Conservation (phyloP, 2,888 invertebrate species). For the Hymenopus coronatus region DNA sequence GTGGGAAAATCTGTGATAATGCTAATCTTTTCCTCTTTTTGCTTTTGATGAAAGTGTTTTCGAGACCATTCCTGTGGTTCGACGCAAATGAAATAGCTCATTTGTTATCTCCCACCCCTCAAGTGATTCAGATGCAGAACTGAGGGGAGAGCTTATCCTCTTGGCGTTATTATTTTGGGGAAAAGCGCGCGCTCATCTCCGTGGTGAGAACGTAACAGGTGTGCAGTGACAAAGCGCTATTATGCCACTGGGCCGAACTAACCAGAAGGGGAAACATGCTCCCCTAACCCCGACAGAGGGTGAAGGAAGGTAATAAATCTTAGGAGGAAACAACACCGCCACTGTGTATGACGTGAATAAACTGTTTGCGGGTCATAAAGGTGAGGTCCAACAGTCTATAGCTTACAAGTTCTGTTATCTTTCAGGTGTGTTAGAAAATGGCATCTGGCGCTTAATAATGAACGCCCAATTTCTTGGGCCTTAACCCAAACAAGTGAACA, state of each 20-base stretch:
- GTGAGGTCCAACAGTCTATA: neutral
- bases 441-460: too few species aligned
- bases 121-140: too few species aligned
- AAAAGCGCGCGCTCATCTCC: neutral
- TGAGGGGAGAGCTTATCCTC: too few species aligned
- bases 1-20: too few species aligned
- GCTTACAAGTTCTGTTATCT: neutral
- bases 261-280: neutral
- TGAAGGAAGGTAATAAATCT: constrained; percentile 12
- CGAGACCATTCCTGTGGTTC: neutral
- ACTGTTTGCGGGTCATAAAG: constrained; percentile 10
- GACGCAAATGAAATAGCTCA: neutral
- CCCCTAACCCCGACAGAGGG: neutral
- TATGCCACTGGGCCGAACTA: neutral
- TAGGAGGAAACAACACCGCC: constrained; percentile 1
- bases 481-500: too few species aligned
- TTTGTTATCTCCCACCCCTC: neutral
- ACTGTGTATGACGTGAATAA: constrained; percentile 19
- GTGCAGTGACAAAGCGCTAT: constrained; percentile 14
- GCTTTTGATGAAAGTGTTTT: neutral
- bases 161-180: neutral
- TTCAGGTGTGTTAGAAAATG: neutral
- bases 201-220: constrained; percentile 7
- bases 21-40: too few species aligned
- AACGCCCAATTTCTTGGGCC: too few species aligned